Evolutionary conservation across 2,888 invertebrate species (phyloP), one percentile per base, ranked within the genome.

Genomic region (Dexiosoma caninum): DNA sequence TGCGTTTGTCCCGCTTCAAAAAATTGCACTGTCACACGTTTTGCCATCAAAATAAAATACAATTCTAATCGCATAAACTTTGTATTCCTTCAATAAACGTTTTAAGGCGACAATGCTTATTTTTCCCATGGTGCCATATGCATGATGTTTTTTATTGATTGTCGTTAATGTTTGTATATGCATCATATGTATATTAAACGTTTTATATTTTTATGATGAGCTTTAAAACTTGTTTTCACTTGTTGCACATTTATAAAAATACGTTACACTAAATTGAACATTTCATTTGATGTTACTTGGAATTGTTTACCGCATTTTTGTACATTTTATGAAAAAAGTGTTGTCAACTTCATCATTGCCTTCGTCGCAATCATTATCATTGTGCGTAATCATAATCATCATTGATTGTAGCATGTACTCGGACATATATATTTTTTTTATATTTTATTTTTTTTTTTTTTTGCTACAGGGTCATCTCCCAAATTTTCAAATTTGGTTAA

Each of bases 391-490:
- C n/a, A n/a, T n/a, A n/a, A n/a, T n/a, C n/a, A n/a, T n/a, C n/a
- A n/a, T 14, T 19, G 19, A 51, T 51, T 59, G 32, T 16, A 32
- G n/a, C n/a, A n/a, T n/a, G n/a, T n/a, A n/a, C n/a, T n/a, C n/a
- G n/a, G 12, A 35, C 46, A 75, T 42, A 42, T 37, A 7, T 49
- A 30, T 71, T 40, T 55, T 40, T 60, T 14, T 53, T 62, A 14
- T 57, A 7, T 40, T 51, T 37, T 10, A 19, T 51, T 51, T 51
- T 44, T 30, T 81, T 64, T 72, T 72, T 74, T 77, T 71, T 62
- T 74, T 83, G 80, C 64, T 83, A 80, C 83, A 83, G 82, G 83
- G 83, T 75, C 83, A 80, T 77, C 72, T 78, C 35, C 66, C 83
- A 75, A 67, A 82, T 78, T 83, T 81, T 82, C 81, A 81, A 81